Evolutionary conservation across 2,113 vertebrate species (phyloP), one percentile per base, ranked within the genome.

Genomic region (Physeter macrocephalus): DNA sequence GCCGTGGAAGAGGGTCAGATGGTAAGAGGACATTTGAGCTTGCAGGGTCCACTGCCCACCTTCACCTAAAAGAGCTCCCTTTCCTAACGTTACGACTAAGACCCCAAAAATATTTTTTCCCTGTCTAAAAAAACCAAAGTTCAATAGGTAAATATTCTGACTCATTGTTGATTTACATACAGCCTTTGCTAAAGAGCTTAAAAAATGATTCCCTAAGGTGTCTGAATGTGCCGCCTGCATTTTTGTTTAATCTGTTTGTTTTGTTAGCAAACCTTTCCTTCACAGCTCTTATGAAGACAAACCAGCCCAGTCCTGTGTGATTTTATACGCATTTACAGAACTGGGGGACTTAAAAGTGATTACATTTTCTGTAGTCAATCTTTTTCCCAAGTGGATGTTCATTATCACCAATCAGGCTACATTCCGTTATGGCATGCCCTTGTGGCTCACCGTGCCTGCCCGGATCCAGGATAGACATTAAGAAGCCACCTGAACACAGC

Each of bases 401-500:
- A 11, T 0, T 9, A 66, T 34, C 29, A 27, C 82, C 43, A 0
- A 3, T 25, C 31, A 54, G 74, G 36, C 80, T 10, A 2, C 43
- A 3, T 41, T 43, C 59, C 12, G 8, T 31, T 3, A 3, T 0
- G 20, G 43, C 25, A 0, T 29, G 36, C 20, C 59, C 41, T 3
- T 10, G 52, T 75, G 75, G 15, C 74, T 52, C 17, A 0, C 10
- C 1, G 31, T 9, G 25, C 49, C 39, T 6, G 57, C 10, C 46
- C 1, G 0, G 25, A 17, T 7, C 1, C 39, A 17, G 5, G 0
- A 59, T 1, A 8, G 15, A 52, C 10, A 3, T 4, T 20, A 11
- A 74, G 75, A 54, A 61, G 54, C 41, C 83, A 78, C 71, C 3
- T 20, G 29, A 49, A 39, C n/a, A 29, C 49, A 41, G 34, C 62